Conservation (phyloP, 2,113 vertebrate species). For the Lichenostomus cassidix region DNA sequence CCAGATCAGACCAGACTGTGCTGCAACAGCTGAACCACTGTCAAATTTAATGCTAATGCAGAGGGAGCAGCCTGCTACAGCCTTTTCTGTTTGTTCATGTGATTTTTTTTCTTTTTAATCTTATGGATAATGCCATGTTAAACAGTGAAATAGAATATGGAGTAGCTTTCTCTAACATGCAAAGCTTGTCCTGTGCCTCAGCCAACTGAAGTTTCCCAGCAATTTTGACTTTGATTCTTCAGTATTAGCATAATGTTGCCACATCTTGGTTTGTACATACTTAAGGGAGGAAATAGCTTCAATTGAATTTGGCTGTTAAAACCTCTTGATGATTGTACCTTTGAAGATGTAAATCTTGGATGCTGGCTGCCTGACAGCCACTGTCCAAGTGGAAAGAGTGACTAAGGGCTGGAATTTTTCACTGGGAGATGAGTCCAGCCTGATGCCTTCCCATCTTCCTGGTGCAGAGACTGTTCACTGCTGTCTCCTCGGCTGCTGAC, state of each 20-base stretch:
- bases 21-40: background rate
- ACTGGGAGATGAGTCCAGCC: background rate
- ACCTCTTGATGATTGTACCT: background rate
- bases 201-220: conserved; percentile 5
- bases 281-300: conserved; percentile 16
- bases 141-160: background rate
- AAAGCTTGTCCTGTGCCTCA: background rate
- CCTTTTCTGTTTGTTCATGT: background rate
- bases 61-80: background rate
- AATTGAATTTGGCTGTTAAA: background rate
- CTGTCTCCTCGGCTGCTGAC: conserved; percentile 19
- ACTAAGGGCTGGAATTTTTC: background rate
- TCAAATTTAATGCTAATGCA: background rate
- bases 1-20: background rate
- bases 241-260: conserved; percentile 26
- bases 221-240: conserved; percentile 36
- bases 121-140: background rate
- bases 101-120: background rate
- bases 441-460: background rate
- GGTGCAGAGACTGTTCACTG: background rate
- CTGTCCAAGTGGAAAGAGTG: background rate
- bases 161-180: background rate
- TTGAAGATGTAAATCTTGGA: background rate
- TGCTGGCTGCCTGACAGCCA: background rate
- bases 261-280: background rate